These are phyloP conservation scores for Cerastoderma edule DNA, from an alignment of 2,888 invertebrate genomes.

Conservation along the genomic window DNA sequence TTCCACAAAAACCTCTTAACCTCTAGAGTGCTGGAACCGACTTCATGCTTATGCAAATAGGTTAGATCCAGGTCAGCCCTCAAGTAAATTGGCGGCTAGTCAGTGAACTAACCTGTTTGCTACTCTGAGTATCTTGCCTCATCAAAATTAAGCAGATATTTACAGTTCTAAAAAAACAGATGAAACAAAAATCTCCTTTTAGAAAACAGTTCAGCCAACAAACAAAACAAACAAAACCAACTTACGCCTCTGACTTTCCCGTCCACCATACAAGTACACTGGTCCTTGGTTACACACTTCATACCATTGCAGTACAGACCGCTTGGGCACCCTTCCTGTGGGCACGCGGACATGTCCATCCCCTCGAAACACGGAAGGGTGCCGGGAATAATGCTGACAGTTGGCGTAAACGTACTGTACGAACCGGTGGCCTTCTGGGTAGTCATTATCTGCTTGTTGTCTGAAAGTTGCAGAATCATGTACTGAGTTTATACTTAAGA, in stretches of 20 bases:
- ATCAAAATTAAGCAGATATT: too few relatives aligned
- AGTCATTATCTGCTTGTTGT: constrained; percentile 5
- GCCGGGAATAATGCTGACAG: neutral
- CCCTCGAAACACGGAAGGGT: constrained; percentile 68
- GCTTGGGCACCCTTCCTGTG: constrained; percentile 84
- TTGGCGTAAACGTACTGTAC: neutral
- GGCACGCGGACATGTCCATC: constrained; percentile 79
- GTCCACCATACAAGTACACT: constrained; percentile 89
- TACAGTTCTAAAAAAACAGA: too few relatives aligned
- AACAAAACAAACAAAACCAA: neutral
- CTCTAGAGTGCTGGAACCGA: too few relatives aligned
- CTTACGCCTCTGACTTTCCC: constrained; percentile 72
- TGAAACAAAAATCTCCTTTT: too few relatives aligned
- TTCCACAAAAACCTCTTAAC: too few relatives aligned
- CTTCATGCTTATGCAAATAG: too few relatives aligned
- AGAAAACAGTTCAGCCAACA: neutral
- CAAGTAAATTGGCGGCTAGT: too few relatives aligned
- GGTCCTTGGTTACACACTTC: constrained; percentile 88
- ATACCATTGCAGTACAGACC: constrained; percentile 90
- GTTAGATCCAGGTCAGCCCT: too few relatives aligned
- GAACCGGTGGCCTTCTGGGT: neutral
- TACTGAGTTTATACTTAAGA: too few relatives aligned
- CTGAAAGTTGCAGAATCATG: too few relatives aligned
- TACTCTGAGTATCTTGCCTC: too few relatives aligned
- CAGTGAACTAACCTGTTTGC: too few relatives aligned